Base-by-base conservation (phyloP, 2,797 vertebrate species). In the Chromobotia macracanthus region DNA sequence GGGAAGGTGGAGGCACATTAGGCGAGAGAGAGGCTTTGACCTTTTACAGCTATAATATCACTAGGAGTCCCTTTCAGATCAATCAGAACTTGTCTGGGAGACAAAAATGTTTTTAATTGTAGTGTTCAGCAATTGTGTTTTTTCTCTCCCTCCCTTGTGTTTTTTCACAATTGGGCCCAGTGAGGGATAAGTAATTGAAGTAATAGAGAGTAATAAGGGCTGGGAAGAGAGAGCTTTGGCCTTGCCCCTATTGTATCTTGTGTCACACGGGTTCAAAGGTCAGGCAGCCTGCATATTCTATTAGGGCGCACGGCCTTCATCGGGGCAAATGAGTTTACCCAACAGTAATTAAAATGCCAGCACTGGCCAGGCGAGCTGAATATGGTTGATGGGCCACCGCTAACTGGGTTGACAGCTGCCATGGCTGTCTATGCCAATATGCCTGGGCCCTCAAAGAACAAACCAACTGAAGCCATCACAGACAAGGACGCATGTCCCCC, bases 151-250 rank as follows among this genome's bases (percentile, higher is more conserved):
- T 80, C 50, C 72, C 72, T 66, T 56, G 38, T 65, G 65, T 69
- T 66, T 67, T 53, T 71, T 65, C 84, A 85, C 83, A 89, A 88
- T 95, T 90, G 88, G 87, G 92, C 92, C 92, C 94, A 95, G 87
- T 95, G 94, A 95, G 95, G 96, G 94, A 94, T 96, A 93, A 97
- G 95, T 98, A 98, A 98, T 98, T 95, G 95, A 96, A 98, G 97
- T 98, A 98, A 98, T 98, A 95, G 96, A 98, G 96, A 97, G 96
- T 97, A 98, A 97, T 98, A 96, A 96, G 95, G 95, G 95, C 93
- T 96, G 94, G 93, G 95, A 96, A 92, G 95, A 93, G 94, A 97
- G 95, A 94, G 95, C 95, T 94, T 79, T 95, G 96, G 95, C 94
- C 95, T 89, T 92, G 95, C 94, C 91, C 94, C 96, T 95, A 97